A percentile compares a stretch with the other conserved stretches of the same genome.
Conservation (phyloP, 2,113 vertebrate species). For the Oreochromis niloticus region DNA sequence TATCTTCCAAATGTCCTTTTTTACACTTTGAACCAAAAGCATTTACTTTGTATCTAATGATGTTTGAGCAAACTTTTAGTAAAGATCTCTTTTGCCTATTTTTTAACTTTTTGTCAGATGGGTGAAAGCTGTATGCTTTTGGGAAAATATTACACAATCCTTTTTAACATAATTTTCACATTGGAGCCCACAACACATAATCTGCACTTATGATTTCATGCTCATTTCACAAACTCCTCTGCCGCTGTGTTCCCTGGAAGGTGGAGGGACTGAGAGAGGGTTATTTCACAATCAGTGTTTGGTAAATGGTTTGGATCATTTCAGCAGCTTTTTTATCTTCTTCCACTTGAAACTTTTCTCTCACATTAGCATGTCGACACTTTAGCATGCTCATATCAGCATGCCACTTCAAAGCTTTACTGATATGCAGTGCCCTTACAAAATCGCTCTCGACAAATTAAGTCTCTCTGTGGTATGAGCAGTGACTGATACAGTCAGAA, state of each 20-base stretch:
- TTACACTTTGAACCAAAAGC: not conserved
- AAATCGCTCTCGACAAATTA: conserved; percentile 32
- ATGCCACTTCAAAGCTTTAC: conserved; percentile 36
- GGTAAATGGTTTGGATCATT: conserved; percentile 6
- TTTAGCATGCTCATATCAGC: conserved; percentile 34
- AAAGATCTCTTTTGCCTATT: not conserved
- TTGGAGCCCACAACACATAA: not conserved
- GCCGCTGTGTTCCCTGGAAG: not conserved
- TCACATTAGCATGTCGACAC: conserved; percentile 30
- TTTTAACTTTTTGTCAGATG: not conserved
- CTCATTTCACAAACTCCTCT: not conserved
- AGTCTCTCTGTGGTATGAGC: conserved; percentile 13
- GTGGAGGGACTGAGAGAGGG: not conserved
- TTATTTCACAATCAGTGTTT: conserved; percentile 12
- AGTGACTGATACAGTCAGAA: conserved; percentile 21
- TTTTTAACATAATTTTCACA: not conserved
- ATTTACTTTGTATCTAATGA: not conserved
- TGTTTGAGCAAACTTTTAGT: not conserved
- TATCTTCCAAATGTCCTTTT: not conserved
- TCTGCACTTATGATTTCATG: not conserved
- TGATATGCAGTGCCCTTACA: conserved; percentile 33
- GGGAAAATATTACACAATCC: not conserved
- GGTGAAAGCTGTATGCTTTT: not conserved
- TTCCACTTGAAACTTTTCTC: conserved; percentile 20
- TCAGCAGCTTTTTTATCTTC: conserved; percentile 48